Evolutionary conservation across 1,140 invertebrate genomes (phyloP).

Genomic region (Anagrus nilaparvatae): DNA sequence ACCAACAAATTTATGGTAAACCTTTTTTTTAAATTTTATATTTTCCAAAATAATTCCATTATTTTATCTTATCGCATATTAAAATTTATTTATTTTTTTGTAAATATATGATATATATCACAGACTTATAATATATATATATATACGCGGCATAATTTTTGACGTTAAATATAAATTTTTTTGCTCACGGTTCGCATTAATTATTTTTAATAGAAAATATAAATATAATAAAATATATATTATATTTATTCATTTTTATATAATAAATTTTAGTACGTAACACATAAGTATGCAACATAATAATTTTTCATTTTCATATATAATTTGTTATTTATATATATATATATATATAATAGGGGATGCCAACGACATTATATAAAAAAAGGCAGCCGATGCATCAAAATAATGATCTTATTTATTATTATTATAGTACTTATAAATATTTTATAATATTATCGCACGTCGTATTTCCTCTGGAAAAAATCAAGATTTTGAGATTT

Average conservation of each 20-base stretch:
- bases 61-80: constrained; percentile 39
- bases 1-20: neutral
- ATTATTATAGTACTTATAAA: too few species aligned
- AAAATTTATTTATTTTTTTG: too few species aligned
- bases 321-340: neutral
- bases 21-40: constrained; percentile 4
- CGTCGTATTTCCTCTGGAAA: constrained; percentile 16
- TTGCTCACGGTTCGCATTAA: constrained; percentile 27
- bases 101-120: too few species aligned
- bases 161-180: too few species aligned
- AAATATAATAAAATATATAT: too few species aligned
- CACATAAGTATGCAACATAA: neutral
- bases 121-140: constrained; percentile 34
- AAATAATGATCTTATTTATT: too few species aligned
- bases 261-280: too few species aligned
- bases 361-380: too few species aligned
- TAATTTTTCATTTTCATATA: neutral
- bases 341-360: constrained; percentile 9
- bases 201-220: too few species aligned
- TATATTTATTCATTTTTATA: too few species aligned
- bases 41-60: constrained; percentile 19
- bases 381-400: constrained; percentile 15
- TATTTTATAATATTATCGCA: constrained; percentile 16
- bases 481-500: constrained; percentile 16
- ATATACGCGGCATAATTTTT: too few species aligned